These are phyloP conservation scores for Merluccius polli DNA, from an alignment of 2,797 vertebrate genomes.

Conservation along the genomic window DNA sequence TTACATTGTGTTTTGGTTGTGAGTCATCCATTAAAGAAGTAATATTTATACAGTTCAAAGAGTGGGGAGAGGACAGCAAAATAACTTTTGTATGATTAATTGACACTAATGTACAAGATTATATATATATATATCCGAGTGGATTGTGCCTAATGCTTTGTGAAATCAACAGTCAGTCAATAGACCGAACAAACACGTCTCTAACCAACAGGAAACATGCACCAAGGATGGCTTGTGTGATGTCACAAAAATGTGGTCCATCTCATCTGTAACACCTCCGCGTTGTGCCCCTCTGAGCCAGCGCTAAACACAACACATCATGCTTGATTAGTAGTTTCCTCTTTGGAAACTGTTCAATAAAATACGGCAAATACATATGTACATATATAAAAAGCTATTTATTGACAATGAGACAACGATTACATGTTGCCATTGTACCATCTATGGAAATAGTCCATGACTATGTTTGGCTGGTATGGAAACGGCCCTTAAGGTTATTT, in stretches of 20 bases:
- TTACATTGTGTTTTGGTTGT: background rate
- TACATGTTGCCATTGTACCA: background rate
- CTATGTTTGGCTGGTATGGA: background rate
- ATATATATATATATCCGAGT: background rate
- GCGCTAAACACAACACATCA: background rate
- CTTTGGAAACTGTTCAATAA: no score
- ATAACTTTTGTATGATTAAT: background rate
- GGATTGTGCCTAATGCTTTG: constrained; percentile 27
- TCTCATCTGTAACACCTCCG: background rate
- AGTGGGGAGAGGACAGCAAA: background rate
- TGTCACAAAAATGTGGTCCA: constrained; percentile 35
- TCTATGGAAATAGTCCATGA: background rate
- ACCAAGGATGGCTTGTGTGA: constrained; percentile 37
- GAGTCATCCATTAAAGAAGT: background rate
- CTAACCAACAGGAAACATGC: constrained; percentile 54
- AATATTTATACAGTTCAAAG: background rate
- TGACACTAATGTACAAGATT: background rate
- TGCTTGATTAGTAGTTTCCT: no score
- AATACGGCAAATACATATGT: no score
- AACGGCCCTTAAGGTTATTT: background rate
- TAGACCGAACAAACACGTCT: constrained; percentile 39
- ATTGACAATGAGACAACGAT: background rate
- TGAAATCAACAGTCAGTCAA: constrained; percentile 9
- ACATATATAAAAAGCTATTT: background rate
- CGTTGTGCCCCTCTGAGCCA: no score